phyloP scores from a whole-genome alignment of 2,888 invertebrate genomes.

The Yponomeuta malinellus region DNA sequence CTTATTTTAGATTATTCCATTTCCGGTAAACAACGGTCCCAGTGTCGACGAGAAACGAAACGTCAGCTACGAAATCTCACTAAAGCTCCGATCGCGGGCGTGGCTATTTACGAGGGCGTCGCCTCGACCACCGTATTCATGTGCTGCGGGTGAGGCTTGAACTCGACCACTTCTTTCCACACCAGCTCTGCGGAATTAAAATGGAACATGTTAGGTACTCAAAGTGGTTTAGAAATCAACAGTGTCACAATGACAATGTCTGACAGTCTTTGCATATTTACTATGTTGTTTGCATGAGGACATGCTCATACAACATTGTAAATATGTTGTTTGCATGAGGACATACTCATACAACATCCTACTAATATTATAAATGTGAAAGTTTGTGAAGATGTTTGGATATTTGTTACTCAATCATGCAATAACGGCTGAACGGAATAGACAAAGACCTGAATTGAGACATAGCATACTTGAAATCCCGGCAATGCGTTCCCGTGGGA shows the following conservation, averaged over 20 bases:
- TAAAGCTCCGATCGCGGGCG: neutral
- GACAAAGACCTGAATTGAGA: too few relatives aligned
- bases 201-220: slow-evolving; percentile 9
- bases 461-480: too few relatives aligned
- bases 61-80: neutral
- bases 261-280: neutral
- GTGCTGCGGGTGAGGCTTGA: slow-evolving; percentile 80
- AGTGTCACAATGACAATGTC: neutral
- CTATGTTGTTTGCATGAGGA: too few relatives aligned
- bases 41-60: neutral
- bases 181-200: slow-evolving; percentile 81
- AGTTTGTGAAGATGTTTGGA: too few relatives aligned
- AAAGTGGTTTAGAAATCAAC: neutral
- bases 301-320: too few relatives aligned
- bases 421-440: too few relatives aligned
- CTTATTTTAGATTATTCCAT: too few relatives aligned
- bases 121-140: slow-evolving; percentile 70
- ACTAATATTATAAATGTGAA: too few relatives aligned
- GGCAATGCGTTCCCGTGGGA: too few relatives aligned
- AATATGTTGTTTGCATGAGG: too few relatives aligned
- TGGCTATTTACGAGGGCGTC: slow-evolving; percentile 27
- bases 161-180: slow-evolving; percentile 87
- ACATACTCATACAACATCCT: too few relatives aligned
- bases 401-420: too few relatives aligned
- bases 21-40: neutral